Evolutionary conservation across 2,113 vertebrate species (phyloP), one percentile per base, ranked within the genome.

Genomic region (Austrofundulus limnaeus): DNA sequence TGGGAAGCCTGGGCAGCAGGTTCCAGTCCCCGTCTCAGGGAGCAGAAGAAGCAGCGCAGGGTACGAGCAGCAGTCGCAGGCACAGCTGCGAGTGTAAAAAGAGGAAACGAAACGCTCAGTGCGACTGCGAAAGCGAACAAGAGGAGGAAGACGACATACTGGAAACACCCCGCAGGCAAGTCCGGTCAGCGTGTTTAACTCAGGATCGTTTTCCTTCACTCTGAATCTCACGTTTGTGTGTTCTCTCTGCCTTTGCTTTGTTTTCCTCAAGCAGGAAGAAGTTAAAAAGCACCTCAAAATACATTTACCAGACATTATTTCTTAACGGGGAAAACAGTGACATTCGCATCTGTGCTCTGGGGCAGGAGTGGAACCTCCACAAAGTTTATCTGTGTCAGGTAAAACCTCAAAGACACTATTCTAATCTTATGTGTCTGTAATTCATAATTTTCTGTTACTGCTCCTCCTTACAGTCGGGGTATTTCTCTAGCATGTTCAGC

Each of bases 401-500:
- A 87, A 84, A 89, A 51, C n/a, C n/a, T n/a, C n/a, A 11, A 38
- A n/a, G 25, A 12, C 11, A 21, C 2, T 6, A 19, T 6, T 8
- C 4, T 34, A 23, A 5, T 2, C 21, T 34, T 1, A 5, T 46
- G 11, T 6, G 10, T 1, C 1, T 24, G 9, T 31, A 28, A 41
- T 25, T 43, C 12, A 14, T 43, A 11, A 5, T 23, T 5, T 0
- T 49, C 20, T 20, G 15, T 64, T 39, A 42, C 0, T n/a, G 50
- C n/a, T 19, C 21, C 20, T 38, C 20, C 28, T 9, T 86, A 0
- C 62, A 99, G 97, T 98, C 96, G 4, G 96, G 96, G 17, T 99
- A 98, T 90, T 99, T 99, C 84, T 97, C 96, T 86, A 98, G 96
- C 84, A 99, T 99, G 97, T 99, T 99, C 91, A 97, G 96, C 46